phyloP scores from a whole-genome alignment of 1,140 invertebrate genomes.

The Drosophila bipectinata region DNA sequence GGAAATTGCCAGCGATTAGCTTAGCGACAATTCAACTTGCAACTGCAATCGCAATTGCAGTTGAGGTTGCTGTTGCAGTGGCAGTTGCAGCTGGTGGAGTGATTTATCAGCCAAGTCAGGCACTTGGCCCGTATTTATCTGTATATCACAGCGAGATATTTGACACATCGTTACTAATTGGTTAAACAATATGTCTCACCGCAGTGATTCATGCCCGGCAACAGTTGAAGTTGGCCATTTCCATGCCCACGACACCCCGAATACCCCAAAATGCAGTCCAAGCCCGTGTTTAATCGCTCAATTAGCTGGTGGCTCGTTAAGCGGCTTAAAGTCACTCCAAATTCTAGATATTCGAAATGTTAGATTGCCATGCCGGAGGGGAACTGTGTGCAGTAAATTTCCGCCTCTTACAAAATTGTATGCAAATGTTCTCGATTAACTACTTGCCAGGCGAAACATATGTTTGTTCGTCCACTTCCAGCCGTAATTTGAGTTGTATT shows the following conservation, averaged over 20 bases:
- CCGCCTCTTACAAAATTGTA: conserved; percentile 52
- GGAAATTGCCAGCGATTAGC: conserved; percentile 57
- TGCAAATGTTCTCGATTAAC: conserved; percentile 68
- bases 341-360: background rate
- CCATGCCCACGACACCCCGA: background rate
- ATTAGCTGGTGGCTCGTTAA: conserved; percentile 30
- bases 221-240: conserved; percentile 18
- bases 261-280: background rate
- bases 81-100: conserved; percentile 44
- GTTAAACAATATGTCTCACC: conserved; percentile 70
- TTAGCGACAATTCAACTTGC: conserved; percentile 52
- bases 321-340: conserved; percentile 14
- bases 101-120: conserved; percentile 36
- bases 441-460: conserved; percentile 33
- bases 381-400: conserved; percentile 31
- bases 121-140: conserved; percentile 45
- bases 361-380: conserved; percentile 9
- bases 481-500: conserved; percentile 49
- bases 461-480: conserved; percentile 44
- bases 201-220: conserved; percentile 29
- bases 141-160: conserved; percentile 54
- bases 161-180: conserved; percentile 76
- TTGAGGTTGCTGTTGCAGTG: conserved; percentile 51
- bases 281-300: conserved; percentile 33
- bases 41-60: conserved; percentile 26